Evolutionary conservation across 2,888 invertebrate genomes (phyloP).

Genomic region (Mythimna ferrago): DNA sequence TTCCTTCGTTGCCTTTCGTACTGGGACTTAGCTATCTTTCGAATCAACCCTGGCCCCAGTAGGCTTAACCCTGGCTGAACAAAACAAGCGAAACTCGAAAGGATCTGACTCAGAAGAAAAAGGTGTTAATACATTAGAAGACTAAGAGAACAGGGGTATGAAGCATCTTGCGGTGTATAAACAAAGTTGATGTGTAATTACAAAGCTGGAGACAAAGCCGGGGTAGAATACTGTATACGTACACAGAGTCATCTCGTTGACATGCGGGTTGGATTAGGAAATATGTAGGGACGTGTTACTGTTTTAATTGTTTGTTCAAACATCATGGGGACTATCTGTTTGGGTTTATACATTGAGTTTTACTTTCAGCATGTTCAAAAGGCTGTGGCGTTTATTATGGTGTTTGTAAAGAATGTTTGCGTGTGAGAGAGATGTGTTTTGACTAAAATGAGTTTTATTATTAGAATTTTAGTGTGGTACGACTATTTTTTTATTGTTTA

Average conservation of each 20-base stretch:
- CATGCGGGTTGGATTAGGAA: constrained; percentile 33
- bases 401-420: neutral
- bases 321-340: neutral
- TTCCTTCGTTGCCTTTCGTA: too few relatives aligned
- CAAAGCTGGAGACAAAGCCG: constrained; percentile 47
- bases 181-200: constrained; percentile 59
- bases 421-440: neutral
- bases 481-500: too few relatives aligned
- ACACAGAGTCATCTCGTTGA: constrained; percentile 51
- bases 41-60: too few relatives aligned
- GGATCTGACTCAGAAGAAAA: neutral
- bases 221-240: constrained; percentile 43
- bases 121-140: constrained; percentile 44
- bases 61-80: too few relatives aligned
- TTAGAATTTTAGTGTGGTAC: neutral
- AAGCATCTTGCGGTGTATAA: constrained; percentile 22
- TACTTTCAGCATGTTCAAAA: neutral
- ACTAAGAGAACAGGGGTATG: constrained; percentile 14
- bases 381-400: neutral
- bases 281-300: constrained; percentile 28
- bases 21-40: too few relatives aligned
- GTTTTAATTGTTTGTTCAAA: constrained; percentile 12
- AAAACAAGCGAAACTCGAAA: neutral
- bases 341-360: neutral
- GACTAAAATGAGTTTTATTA: neutral